phyloP scores from a whole-genome alignment of 2,113 vertebrate species.

The Sinocyclocheilus grahami region DNA sequence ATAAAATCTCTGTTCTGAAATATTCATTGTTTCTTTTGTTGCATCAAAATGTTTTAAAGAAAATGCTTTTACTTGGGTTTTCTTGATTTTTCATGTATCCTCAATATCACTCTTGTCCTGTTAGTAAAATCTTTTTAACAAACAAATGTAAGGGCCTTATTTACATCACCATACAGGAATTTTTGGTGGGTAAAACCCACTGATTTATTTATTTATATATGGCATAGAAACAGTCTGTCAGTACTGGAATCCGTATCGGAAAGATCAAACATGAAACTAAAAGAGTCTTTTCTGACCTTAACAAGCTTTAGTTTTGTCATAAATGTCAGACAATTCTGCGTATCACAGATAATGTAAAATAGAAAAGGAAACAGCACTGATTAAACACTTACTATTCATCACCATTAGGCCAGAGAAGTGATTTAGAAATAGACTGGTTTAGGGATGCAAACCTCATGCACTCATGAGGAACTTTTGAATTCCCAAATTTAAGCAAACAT shows the following conservation, averaged over 20 bases:
- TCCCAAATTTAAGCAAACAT: too few species aligned
- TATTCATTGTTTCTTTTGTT: background rate
- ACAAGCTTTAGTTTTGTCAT: background rate
- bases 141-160: background rate
- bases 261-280: background rate
- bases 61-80: too few species aligned
- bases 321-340: background rate
- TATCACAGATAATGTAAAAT: background rate
- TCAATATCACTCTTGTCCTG: background rate
- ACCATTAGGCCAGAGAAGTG: background rate
- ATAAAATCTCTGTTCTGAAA: background rate
- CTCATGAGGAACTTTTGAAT: too few species aligned
- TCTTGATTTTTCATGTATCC: background rate
- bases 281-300: background rate
- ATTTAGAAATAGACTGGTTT: background rate
- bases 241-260: background rate
- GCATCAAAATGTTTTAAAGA: background rate
- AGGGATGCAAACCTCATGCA: too few species aligned
- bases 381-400: background rate
- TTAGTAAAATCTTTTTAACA: background rate
- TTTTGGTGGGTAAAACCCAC: background rate
- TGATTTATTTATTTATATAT: background rate
- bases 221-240: too few species aligned
- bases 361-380: background rate
- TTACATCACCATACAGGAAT: background rate